phyloP scores from a whole-genome alignment of 2,113 vertebrate species.

The Microcebus lehilahytsara region DNA sequence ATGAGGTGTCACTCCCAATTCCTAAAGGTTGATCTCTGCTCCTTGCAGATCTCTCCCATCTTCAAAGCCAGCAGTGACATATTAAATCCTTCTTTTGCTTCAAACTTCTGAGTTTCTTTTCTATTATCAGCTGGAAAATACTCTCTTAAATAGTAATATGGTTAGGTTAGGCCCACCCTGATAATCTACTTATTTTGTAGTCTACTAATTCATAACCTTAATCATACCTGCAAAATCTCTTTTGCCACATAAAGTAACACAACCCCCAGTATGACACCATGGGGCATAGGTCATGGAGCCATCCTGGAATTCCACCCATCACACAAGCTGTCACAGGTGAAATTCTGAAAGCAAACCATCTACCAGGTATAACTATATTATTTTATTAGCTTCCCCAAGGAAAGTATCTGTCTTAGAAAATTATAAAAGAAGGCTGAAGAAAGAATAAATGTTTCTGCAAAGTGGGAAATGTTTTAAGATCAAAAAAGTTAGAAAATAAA shows the following conservation, averaged over 20 bases:
- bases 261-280: not conserved
- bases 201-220: not conserved
- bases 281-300: not conserved
- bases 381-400: not conserved
- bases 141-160: not conserved
- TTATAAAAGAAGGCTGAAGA: not conserved
- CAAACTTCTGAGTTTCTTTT: not conserved
- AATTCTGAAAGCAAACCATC: not conserved
- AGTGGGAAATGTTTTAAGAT: not conserved
- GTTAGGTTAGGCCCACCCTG: not conserved
- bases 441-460: not conserved
- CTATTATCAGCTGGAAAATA: not conserved
- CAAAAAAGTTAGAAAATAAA: not conserved
- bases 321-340: not conserved
- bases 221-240: not conserved
- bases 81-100: not conserved
- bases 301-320: not conserved
- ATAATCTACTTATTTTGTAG: not conserved
- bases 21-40: not conserved
- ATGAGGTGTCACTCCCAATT: not conserved
- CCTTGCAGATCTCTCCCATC: not conserved
- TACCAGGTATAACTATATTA: not conserved
- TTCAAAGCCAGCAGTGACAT: not conserved
- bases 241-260: not conserved
- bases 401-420: constrained; percentile 7